These are phyloP conservation scores for Acrossocheilus fasciatus DNA, from an alignment of 2,797 vertebrate genomes.

Conservation along the genomic window DNA sequence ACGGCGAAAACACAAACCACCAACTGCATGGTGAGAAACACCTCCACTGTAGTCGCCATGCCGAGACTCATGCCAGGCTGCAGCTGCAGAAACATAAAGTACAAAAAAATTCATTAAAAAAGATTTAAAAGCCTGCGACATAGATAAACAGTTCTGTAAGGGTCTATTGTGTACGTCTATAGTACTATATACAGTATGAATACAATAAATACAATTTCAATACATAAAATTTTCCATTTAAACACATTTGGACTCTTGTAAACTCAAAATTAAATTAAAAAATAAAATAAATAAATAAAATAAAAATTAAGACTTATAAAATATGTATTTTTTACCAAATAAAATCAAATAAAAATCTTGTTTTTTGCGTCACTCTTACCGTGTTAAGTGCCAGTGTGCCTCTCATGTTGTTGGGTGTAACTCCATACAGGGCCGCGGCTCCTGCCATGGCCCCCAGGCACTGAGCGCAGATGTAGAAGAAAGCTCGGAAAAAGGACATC, in stretches of 20 bases:
- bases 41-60: constrained; percentile 91
- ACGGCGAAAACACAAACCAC: constrained; percentile 91
- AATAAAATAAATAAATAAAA: no score
- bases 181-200: not conserved
- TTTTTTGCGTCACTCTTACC: constrained; percentile 75
- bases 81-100: constrained; percentile 73
- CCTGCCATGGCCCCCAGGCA: constrained; percentile 90
- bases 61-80: constrained; percentile 88
- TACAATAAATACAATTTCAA: not conserved
- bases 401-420: constrained; percentile 87
- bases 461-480: constrained; percentile 91
- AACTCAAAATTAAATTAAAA: not conserved
- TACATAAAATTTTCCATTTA: not conserved
- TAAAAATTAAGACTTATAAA: not conserved
- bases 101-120: not conserved
- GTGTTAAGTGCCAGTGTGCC: constrained; percentile 90
- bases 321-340: not conserved
- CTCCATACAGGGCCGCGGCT: constrained; percentile 89
- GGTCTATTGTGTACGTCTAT: not conserved
- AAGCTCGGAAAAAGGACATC: constrained; percentile 89
- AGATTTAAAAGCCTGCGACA: no score
- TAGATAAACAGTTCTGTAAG: not conserved
- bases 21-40: constrained; percentile 91
- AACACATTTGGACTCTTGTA: not conserved
- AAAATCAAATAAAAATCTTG: not conserved